These are phyloP conservation scores for Synanthedon andrenaeformis DNA, from an alignment of 2,888 invertebrate genomes.

Conservation along the genomic window DNA sequence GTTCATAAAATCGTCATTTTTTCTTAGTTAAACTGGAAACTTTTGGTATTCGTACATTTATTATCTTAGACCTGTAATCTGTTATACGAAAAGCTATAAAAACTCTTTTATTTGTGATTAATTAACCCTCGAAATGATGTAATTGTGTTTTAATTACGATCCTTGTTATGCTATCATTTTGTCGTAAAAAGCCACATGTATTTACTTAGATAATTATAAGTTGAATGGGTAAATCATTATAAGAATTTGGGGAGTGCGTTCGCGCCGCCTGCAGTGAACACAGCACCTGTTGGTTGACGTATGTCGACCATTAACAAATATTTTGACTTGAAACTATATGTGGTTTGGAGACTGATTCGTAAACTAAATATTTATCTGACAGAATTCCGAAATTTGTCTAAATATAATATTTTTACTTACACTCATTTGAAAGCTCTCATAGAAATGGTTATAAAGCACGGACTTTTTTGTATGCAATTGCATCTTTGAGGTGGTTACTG, in stretches of 20 bases:
- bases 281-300: constrained; percentile 14
- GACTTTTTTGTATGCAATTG: too few species aligned
- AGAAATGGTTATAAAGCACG: too few species aligned
- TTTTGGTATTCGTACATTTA: too few species aligned
- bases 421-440: too few species aligned
- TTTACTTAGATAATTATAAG: constrained; percentile 43
- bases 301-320: constrained; percentile 29
- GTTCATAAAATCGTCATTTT: too few species aligned
- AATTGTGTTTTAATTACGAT: constrained; percentile 41
- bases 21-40: too few species aligned
- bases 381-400: too few species aligned
- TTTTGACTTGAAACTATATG: constrained; percentile 25
- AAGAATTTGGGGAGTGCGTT: constrained; percentile 26
- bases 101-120: background rate
- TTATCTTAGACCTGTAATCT: too few species aligned
- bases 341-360: constrained; percentile 7
- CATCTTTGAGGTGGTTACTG: too few species aligned
- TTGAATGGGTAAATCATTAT: constrained; percentile 32
- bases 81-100: background rate
- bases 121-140: constrained; percentile 6
- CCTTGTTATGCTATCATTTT: constrained; percentile 23
- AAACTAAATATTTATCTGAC: background rate
- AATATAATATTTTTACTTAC: too few species aligned
- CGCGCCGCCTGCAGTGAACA: constrained; percentile 8
- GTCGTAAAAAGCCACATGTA: constrained; percentile 16